Percentiles rank a stretch among this genome's conserved stretches.
Conservation (phyloP, 2,797 vertebrate species). For the Pipistrellus pipistrellus region DNA sequence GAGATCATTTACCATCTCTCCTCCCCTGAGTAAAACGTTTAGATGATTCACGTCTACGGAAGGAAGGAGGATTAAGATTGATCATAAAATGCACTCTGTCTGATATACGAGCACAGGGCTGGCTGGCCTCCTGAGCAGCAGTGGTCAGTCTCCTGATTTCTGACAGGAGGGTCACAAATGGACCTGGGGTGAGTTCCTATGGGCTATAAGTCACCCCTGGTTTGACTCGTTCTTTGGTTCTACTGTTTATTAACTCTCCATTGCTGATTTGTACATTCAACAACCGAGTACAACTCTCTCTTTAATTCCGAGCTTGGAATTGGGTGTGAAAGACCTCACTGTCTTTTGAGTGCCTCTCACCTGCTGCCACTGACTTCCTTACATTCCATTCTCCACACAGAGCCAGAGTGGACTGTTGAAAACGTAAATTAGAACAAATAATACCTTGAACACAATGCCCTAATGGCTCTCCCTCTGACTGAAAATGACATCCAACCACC, state of each 20-base stretch:
- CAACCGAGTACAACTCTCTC: neutral
- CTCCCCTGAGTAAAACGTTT: slow-evolving; percentile 2
- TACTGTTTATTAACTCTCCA: slow-evolving; percentile 38
- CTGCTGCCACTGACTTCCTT: neutral
- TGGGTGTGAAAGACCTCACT: neutral
- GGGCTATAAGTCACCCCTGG: slow-evolving; percentile 7
- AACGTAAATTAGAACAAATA: neutral
- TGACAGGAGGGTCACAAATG: slow-evolving; percentile 3
- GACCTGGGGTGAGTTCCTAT: neutral
- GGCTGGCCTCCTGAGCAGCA: slow-evolving; percentile 36
- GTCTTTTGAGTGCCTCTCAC: neutral
- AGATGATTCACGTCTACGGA: slow-evolving; percentile 36
- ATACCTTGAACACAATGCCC: neutral
- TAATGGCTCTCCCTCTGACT: neutral
- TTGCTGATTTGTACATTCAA: slow-evolving; percentile 52
- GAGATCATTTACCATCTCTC: slow-evolving; percentile 46
- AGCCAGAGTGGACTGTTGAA: neutral
- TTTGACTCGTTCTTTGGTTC: slow-evolving; percentile 9
- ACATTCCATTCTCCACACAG: neutral
- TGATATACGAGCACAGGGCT: slow-evolving; percentile 38
- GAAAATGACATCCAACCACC: neutral
- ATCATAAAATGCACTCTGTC: slow-evolving; percentile 59
- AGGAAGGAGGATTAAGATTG: slow-evolving; percentile 65
- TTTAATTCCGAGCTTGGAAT: neutral
- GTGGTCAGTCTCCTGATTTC: slow-evolving; percentile 44